Evolutionary conservation across 1,140 invertebrate species (phyloP).

Genomic region (Choristoneura fumiferana): DNA sequence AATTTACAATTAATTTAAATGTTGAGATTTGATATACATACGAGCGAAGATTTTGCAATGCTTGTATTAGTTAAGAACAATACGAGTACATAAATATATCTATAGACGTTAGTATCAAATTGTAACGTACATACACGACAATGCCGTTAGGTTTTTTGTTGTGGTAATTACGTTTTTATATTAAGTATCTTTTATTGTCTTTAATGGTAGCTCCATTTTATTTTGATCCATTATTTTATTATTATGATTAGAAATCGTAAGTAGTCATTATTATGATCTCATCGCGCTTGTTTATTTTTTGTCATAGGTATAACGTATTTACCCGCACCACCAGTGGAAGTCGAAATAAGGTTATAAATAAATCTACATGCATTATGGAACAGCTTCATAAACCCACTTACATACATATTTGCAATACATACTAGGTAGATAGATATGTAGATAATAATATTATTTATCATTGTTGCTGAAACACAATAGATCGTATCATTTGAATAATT

Average conservation of each 20-base stretch:
- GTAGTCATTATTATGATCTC: conserved; percentile 12
- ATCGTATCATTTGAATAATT: conserved; percentile 77
- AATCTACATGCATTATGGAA: background rate
- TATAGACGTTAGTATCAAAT: background rate
- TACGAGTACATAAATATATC: background rate
- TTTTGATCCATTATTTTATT: conserved; percentile 16
- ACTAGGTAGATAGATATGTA: conserved; percentile 43
- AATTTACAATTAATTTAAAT: conserved; percentile 71
- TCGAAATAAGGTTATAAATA: background rate
- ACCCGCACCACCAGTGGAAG: background rate
- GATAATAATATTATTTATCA: conserved; percentile 73
- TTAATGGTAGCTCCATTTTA: conserved; percentile 7
- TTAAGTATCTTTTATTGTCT: conserved; percentile 17
- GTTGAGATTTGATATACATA: conserved; percentile 58
- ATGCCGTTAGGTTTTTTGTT: conserved; percentile 13
- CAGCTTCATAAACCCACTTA: conserved; percentile 54
- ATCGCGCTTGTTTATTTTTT: background rate
- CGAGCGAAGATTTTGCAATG: conserved; percentile 40
- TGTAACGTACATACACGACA: conserved; percentile 9
- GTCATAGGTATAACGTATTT: background rate
- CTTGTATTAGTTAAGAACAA: conserved; percentile 11
- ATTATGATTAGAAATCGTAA: conserved; percentile 8
- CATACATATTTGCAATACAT: conserved; percentile 68
- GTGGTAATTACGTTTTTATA: conserved; percentile 7
- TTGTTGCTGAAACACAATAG: conserved; percentile 73